Percentiles rank a stretch among this genome's conserved stretches.
Evolutionary conservation across 2,888 invertebrate genomes (phyloP).

Genomic region (Drosophila prostipennis): DNA sequence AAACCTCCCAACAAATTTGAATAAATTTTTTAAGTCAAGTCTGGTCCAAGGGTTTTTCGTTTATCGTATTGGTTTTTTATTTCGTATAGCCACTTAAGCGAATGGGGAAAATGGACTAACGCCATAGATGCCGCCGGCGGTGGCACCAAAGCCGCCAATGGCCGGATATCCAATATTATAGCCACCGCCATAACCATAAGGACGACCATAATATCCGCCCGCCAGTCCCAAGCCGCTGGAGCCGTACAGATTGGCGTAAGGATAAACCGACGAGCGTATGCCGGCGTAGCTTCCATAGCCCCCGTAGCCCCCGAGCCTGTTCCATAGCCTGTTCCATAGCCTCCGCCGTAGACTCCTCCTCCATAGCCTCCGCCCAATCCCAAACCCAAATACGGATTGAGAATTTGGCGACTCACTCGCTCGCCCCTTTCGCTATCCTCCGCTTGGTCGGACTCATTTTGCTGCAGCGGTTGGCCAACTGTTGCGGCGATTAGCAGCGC

Average conservation of each 20-base stretch:
- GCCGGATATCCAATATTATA: constrained; percentile 51
- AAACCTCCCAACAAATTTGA: background rate
- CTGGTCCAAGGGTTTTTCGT: constrained; percentile 1
- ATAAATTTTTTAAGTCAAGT: constrained; percentile 1
- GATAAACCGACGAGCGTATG: constrained; percentile 46
- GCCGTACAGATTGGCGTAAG: constrained; percentile 52
- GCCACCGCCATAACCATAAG: constrained; percentile 58
- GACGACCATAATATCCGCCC: constrained; percentile 54
- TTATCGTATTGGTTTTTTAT: constrained; percentile 17
- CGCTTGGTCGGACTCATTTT: constrained; percentile 29
- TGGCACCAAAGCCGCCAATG: constrained; percentile 46
- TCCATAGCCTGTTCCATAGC: constrained; percentile 9
- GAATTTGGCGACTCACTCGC: constrained; percentile 54
- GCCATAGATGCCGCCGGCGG: constrained; percentile 44
- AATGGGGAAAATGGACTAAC: constrained; percentile 31
- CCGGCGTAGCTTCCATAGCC: constrained; percentile 43
- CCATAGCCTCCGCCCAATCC: constrained; percentile 37
- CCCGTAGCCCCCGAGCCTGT: constrained; percentile 27
- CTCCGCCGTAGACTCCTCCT: constrained; percentile 42
- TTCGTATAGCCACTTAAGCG: constrained; percentile 35
- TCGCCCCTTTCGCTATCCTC: constrained; percentile 16
- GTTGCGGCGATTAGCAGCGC: constrained; percentile 74
- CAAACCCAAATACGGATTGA: constrained; percentile 16
- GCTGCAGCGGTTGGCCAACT: constrained; percentile 62
- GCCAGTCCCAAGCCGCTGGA: constrained; percentile 29